phyloP scores from a whole-genome alignment of 2,888 invertebrate species.

The Agrochola macilenta region DNA sequence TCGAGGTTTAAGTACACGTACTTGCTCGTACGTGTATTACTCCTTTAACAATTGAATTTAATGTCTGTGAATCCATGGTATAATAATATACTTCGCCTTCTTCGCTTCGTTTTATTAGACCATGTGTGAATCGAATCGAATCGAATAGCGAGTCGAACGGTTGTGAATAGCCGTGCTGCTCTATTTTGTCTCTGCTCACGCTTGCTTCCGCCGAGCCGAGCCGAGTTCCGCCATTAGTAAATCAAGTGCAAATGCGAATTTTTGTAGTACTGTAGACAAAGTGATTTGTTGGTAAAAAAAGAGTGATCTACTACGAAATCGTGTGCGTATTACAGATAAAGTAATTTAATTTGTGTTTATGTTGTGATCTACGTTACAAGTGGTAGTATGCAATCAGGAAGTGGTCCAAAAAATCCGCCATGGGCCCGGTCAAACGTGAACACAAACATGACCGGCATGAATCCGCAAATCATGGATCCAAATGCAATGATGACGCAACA shows the following conservation, averaged over 20 bases:
- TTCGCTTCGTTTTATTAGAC: too few species aligned
- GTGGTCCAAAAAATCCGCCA: constrained; percentile 95
- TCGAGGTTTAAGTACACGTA: too few species aligned
- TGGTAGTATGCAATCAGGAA: constrained; percentile 88
- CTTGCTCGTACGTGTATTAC: too few species aligned
- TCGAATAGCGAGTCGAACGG: not conserved
- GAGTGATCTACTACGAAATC: not conserved
- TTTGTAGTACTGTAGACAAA: not conserved
- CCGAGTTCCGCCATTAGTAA: too few species aligned
- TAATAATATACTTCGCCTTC: too few species aligned
- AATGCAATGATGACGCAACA: constrained; percentile 92
- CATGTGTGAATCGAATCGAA: not conserved
- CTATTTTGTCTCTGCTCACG: constrained; percentile 7
- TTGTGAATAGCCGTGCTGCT: not conserved
- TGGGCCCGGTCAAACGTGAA: constrained; percentile 93
- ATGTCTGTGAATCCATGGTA: too few species aligned
- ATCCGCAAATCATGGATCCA: constrained; percentile 92
- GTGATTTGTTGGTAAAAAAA: constrained; percentile 7
- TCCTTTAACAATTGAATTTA: too few species aligned
- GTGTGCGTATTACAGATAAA: not conserved
- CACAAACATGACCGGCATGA: constrained; percentile 91
- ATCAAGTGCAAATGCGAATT: constrained; percentile 8
- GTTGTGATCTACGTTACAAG: constrained; percentile 90
- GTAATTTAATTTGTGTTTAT: constrained; percentile 40
- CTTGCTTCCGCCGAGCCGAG: too few species aligned